These are phyloP conservation scores for Tapera naevia DNA, from an alignment of 2,797 vertebrate species.

Conservation along the genomic window DNA sequence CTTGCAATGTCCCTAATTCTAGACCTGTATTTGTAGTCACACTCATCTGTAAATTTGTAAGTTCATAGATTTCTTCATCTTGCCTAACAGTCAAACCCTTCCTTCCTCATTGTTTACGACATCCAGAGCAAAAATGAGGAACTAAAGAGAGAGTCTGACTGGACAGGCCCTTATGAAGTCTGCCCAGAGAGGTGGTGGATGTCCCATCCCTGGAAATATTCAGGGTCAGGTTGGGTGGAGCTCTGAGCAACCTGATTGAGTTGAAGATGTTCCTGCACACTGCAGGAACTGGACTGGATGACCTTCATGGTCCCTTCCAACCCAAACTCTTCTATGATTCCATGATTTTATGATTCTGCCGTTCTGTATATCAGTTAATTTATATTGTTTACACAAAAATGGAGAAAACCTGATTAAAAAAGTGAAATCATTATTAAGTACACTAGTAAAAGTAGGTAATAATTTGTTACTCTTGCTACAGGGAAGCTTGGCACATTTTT, in stretches of 20 bases:
- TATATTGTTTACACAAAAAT: neutral
- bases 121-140: neutral
- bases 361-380: neutral
- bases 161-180: neutral
- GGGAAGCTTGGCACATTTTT: neutral
- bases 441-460: neutral
- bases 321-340: too few relatives aligned
- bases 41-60: neutral
- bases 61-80: neutral
- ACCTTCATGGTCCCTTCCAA: too few relatives aligned
- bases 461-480: neutral
- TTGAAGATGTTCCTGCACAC: too few relatives aligned
- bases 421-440: neutral
- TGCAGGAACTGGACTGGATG: too few relatives aligned
- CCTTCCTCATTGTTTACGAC: neutral
- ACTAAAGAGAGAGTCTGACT: neutral
- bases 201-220: too few relatives aligned
- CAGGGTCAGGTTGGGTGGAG: too few relatives aligned
- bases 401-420: neutral
- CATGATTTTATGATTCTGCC: too few relatives aligned
- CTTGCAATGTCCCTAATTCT: neutral
- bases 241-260: too few relatives aligned
- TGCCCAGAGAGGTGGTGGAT: too few relatives aligned
- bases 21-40: neutral
- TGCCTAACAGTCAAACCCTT: neutral